Conservation (phyloP, 2,113 vertebrate species). For the Lophotis ruficrista region DNA sequence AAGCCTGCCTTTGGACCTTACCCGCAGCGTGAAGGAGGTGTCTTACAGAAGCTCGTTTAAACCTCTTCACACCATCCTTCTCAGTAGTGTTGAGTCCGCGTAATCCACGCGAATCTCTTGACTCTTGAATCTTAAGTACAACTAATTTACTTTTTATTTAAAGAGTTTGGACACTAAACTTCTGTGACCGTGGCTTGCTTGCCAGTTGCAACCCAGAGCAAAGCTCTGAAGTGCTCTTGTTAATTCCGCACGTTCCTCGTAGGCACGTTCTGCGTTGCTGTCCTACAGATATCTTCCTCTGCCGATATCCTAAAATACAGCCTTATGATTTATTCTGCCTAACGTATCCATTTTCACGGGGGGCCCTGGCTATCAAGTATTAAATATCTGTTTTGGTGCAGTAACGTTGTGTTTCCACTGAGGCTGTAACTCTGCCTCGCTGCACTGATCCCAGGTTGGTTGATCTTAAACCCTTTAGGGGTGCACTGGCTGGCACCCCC, state of each 20-base stretch:
- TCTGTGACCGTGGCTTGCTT: background rate
- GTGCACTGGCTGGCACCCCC: background rate
- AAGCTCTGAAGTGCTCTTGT: background rate
- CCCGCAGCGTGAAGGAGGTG: background rate
- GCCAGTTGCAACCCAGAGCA: background rate
- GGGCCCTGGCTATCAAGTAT: background rate
- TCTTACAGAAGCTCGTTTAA: background rate
- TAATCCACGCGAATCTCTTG: background rate
- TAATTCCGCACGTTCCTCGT: background rate
- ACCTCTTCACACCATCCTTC: background rate
- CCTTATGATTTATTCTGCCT: background rate
- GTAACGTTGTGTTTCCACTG: background rate
- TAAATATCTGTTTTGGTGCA: slow-evolving; percentile 1
- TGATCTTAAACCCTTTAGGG: background rate
- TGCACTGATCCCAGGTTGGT: background rate
- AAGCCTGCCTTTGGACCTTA: background rate
- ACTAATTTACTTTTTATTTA: slow-evolving; percentile 18
- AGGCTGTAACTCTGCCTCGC: background rate
- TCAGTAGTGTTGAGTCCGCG: background rate
- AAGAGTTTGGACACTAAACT: background rate
- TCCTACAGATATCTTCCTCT: background rate
- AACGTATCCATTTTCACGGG: background rate
- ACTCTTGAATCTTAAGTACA: background rate
- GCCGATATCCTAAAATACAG: background rate
- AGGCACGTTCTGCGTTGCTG: background rate